Base-by-base conservation (phyloP, 2,797 vertebrate species). In the Pipistrellus pipistrellus region DNA sequence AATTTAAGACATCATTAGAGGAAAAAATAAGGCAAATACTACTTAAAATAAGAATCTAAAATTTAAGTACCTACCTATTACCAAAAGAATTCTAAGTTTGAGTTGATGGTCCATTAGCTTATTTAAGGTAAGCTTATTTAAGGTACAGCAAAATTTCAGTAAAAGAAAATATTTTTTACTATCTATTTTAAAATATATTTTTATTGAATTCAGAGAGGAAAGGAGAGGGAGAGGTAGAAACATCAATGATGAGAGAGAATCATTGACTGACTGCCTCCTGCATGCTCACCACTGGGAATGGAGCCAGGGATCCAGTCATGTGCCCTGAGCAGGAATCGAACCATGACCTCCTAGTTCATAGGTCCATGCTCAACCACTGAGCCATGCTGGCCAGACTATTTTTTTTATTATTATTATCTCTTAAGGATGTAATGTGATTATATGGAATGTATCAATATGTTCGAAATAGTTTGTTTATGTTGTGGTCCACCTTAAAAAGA, bases 71-170 rank as follows among this genome's bases (percentile, higher is more conserved):
- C 38, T 91, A 72, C 8, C 23, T 57, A 81, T 38, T 69, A 20
- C 25, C 46, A 73, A 94, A 91, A 94, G 8, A 86, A 66, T 66
- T 95, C 48, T 68, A 80, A 75, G 17, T 86, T 88, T 53, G 78
- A 94, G 23, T 8, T 80, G 72, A 59, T 76, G 35, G 32, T 64
- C 41, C 51, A 66, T 15, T 71, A n/a, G 57, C 71, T 90, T 86
- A 81, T 73, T 94, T 85, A 77, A 80, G 21, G 20, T 13, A 72
- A n/a, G 57, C 71, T 90, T 86, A 81, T 73, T 94, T 85, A 77
- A 80, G 21, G 20, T 13, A 53, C 23, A 78, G 87, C 21, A 91
- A 91, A 94, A 66, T 88, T n/a, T 90, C 21, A 90, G 69, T 69
- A 72, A 76, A 85, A 93, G n/a, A 89, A 83, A 83, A 44, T 68